Evolutionary conservation across 1,140 invertebrate species (phyloP), one percentile per base, ranked within the genome.

Genomic region (Drosophila kanapiae): DNA sequence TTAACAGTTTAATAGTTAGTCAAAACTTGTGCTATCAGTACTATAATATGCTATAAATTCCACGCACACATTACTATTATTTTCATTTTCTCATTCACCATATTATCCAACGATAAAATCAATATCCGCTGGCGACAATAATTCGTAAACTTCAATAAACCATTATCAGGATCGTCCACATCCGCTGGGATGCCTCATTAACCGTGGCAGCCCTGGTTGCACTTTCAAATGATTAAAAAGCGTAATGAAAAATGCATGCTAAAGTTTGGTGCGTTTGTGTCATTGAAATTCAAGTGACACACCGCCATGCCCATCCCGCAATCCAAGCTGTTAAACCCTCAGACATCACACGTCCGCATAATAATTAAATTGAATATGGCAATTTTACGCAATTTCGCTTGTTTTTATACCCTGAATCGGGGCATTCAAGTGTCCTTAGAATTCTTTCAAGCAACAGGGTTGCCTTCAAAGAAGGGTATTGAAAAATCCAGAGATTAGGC

Each of bases 291-390:
- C 51, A 71, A 78, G 63, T 78, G 75, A 78, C 47, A 54, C 35
- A 47, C 54, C 18, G 43, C 33, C 62, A 7, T 3, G 43, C 61
- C 33, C 13, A 38, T 31, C 45, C 47, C 62, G 16, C 54, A 53
- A 75, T 47, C 48, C 67, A 40, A 27, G 51, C 53, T 54, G 48
- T 70, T 70, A 71, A 72, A 49, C 31, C 67, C 65, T 33, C 53
- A 51, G 67, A 60, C 57, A 33, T 40, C 49, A 43, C 62, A 77
- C 69, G 63, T 77, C 49, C 62, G 58, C 56, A 49, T 63, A 69
- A 85, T 78, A 78, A 85, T 85, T 85, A 75, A 85, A 85, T 85
- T 85, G 78, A 64, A 85, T 81, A 78, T 81, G 75, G 61, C 78
- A 75, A 63, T 81, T 80, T 69, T 84, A 72, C 58, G 47, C 54